Percentiles rank a stretch among this genome's conserved stretches.
Conservation (phyloP, 2,888 invertebrate species). For the Ormia ochracea region DNA sequence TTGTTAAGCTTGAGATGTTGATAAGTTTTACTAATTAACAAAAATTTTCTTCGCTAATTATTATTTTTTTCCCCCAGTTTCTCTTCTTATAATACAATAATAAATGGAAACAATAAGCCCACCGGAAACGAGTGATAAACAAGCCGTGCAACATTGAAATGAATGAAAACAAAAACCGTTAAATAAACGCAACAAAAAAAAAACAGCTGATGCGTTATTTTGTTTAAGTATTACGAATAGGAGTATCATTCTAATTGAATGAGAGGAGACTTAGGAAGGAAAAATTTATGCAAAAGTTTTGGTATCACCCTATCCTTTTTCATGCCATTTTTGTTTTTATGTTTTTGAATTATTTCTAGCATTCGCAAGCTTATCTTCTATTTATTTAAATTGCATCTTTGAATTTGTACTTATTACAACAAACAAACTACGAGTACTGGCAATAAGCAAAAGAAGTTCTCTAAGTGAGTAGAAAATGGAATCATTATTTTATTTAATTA, state of each 20-base stretch:
- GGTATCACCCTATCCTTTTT: neutral
- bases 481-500: slow-evolving; percentile 42
- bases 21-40: slow-evolving; percentile 63
- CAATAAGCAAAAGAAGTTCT: neutral
- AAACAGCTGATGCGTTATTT: slow-evolving; percentile 53
- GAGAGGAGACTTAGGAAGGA: slow-evolving; percentile 10
- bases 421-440: neutral
- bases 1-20: slow-evolving; percentile 59
- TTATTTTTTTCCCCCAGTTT: slow-evolving; percentile 17
- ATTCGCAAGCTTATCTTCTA: slow-evolving; percentile 7
- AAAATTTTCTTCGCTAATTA: slow-evolving; percentile 62
- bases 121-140: slow-evolving; percentile 56
- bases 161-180: slow-evolving; percentile 23
- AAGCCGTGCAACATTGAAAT: slow-evolving; percentile 40
- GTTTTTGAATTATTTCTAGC: neutral
- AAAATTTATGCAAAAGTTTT: neutral
- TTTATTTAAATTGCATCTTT: slow-evolving; percentile 32
- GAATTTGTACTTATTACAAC: neutral
- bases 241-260: slow-evolving; percentile 15
- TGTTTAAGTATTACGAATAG: slow-evolving; percentile 26
- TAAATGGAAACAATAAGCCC: slow-evolving; percentile 51
- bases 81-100: slow-evolving; percentile 38
- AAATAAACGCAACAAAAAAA: slow-evolving; percentile 7
- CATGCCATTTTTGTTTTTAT: neutral
- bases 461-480: neutral